Base-by-base conservation (phyloP, 2,888 invertebrate genomes). In the Dromius quadrimaculatus region DNA sequence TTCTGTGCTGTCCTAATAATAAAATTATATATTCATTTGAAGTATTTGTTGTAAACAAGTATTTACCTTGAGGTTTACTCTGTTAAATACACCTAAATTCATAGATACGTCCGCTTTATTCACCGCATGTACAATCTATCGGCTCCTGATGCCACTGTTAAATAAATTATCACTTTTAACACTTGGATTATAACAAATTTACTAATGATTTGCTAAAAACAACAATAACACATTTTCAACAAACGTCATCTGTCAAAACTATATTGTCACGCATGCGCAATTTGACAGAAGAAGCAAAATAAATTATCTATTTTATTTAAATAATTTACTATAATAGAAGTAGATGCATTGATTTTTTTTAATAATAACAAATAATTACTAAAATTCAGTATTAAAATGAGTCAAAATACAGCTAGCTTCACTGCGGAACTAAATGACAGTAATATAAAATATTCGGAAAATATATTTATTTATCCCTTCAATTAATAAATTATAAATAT, bases 71-170 rank as follows among this genome's bases (percentile, higher is more conserved):
- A 88, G 87, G 84, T 92, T 92, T 82, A 92, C 91, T 85, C 90
- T 89, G 81, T 91, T 91, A 81, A 91, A 91, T 80, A 92, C 88
- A 84, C 90, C 90, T 85, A 91, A 90, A 91, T 92, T 91, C 91
- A 92, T 92, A 89, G 82, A 82, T 81, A 77, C 78, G 73, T 77
- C 75, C 75, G 75, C 75, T n/a, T 17, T 47, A 19, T 45, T 68
- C 68, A 68, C 28, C 59, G 19, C 59, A 68, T 57, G 45, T 38
- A 43, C 9, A 59, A 68, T 41, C 13, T 59, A 41, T 34, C 59
- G 68, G 68, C 68, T 68, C 17, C 2, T 50, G 32, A 43, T 68
- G 68, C 68, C 68, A 68, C 17, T 59, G 36, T 34, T 59, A 23
- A 36, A 59, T 28, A 34, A n/a, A n/a, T n/a, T n/a, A n/a, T n/a